Evolutionary conservation across 2,888 invertebrate genomes (phyloP).

Genomic region (Mamestra brassicae): DNA sequence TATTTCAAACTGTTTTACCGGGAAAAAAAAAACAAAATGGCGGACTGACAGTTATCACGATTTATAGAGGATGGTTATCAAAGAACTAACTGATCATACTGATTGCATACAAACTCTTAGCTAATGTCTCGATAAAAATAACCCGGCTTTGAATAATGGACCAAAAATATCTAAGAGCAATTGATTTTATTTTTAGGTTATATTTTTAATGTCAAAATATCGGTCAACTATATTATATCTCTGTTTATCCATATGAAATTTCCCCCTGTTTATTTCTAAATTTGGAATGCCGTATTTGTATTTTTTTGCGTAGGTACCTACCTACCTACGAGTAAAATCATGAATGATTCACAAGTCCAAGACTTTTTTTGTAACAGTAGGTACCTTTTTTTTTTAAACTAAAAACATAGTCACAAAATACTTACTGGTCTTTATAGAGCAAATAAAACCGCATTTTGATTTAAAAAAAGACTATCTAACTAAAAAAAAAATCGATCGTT

Average conservation of each 20-base stretch:
- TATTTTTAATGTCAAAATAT: not conserved
- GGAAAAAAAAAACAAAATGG: not conserved
- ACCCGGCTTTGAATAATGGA: constrained; percentile 30
- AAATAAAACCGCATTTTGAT: constrained; percentile 81
- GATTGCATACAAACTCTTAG: not conserved
- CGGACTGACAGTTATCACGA: not conserved
- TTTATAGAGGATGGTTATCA: constrained; percentile 6
- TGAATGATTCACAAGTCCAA: no score
- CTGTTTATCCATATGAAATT: no score
- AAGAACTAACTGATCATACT: constrained; percentile 4
- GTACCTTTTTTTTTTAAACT: no score
- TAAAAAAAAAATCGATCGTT: constrained; percentile 69
- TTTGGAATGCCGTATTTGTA: not conserved
- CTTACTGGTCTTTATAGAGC: constrained; percentile 86
- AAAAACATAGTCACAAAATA: constrained; percentile 48
- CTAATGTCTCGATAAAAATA: constrained; percentile 28
- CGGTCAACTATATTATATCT: not conserved
- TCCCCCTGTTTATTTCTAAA: not conserved
- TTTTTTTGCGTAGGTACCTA: no score
- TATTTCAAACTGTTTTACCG: not conserved
- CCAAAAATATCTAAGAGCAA: constrained; percentile 1
- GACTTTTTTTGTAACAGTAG: not conserved
- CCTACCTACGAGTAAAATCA: no score
- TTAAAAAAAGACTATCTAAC: constrained; percentile 4
- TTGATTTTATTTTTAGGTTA: not conserved